Base-by-base conservation (phyloP, 2,797 vertebrate species). In the Poecile montanus region DNA sequence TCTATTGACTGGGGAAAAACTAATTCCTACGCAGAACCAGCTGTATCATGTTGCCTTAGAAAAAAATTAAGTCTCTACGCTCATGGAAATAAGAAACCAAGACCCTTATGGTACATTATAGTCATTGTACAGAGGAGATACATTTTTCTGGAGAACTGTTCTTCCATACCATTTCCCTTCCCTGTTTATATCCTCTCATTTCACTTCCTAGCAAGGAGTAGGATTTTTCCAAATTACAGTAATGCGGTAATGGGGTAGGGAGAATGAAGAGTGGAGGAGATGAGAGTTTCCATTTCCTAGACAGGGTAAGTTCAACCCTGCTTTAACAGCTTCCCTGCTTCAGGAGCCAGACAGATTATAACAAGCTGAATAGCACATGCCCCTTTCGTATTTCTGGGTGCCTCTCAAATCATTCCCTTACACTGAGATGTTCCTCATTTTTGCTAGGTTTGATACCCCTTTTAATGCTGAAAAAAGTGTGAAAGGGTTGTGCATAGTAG, bases 1-100 rank as follows among this genome's bases (percentile, higher is more conserved):
- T 97, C 95, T 97, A 93, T 96, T 96, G 94, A 95, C 93, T 94
- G 85, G 80, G 88, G 85, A 61, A 79, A 79, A 95, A 45, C 56
- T 74, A 95, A 95, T 94, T 96, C 92, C 91, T 91, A 88, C 80
- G 85, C 71, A 95, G 68, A 96, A 95, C 77, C 94, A 96, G 87
- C 71, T 66, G 51, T 79, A 96, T 92, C 93, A 85, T 68, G 60
- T 86, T 94, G 89, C 58, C 60, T 96, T 93, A 92, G 22, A 63
- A 91, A 97, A 95, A 90, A 32, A 77, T 95, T 79, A 93, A 94
- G 72, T 91, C 84, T 90, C 76, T 93, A 83, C 51, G 62, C 36
- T 83, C 81, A 79, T 9, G 72, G 73, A 66, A 91, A 72, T 66
- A 92, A 94, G 66, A 93, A 80, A 65, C 89, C 1, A 25, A 93